These are phyloP conservation scores for Balanococcus diminutus DNA, from an alignment of 2,888 invertebrate species.

Conservation along the genomic window DNA sequence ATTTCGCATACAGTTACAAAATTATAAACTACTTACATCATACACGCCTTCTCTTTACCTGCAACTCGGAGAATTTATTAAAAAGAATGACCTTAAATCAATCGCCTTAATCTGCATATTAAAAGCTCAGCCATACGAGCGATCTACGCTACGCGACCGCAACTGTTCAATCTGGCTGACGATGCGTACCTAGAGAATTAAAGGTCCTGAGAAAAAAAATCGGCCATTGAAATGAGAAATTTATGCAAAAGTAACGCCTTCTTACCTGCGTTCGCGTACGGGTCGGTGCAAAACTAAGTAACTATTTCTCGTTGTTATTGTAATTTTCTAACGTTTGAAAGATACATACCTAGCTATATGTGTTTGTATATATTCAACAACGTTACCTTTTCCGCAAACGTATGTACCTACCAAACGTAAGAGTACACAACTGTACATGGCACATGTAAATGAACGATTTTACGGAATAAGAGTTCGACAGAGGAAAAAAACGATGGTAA, in stretches of 20 bases:
- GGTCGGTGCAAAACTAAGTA: not conserved
- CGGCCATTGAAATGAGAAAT: not conserved
- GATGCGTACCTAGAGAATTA: not conserved
- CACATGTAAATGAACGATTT: not conserved
- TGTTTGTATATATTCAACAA: not conserved
- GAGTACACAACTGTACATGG: not conserved
- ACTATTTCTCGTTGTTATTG: constrained; percentile 43
- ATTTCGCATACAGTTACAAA: constrained; percentile 43
- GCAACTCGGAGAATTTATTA: constrained; percentile 15
- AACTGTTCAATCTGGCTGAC: not conserved
- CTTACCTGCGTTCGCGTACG: constrained; percentile 21
- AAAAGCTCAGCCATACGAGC: constrained; percentile 1
- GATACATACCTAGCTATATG: not conserved
- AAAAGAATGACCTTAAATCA: constrained; percentile 43
- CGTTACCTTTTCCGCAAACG: not conserved
- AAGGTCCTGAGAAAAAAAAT: constrained; percentile 45
- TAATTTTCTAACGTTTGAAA: constrained; percentile 42
- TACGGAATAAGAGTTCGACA: not conserved
- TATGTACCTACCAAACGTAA: not conserved
- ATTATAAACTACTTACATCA: constrained; percentile 15
- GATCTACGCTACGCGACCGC: constrained; percentile 15
- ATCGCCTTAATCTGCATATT: constrained; percentile 44
- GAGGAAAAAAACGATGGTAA: not conserved
- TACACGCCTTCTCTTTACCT: constrained; percentile 44
- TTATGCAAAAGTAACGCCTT: constrained; percentile 50